phyloP scores from a whole-genome alignment of 2,113 vertebrate genomes.

The Sciurus niger region DNA sequence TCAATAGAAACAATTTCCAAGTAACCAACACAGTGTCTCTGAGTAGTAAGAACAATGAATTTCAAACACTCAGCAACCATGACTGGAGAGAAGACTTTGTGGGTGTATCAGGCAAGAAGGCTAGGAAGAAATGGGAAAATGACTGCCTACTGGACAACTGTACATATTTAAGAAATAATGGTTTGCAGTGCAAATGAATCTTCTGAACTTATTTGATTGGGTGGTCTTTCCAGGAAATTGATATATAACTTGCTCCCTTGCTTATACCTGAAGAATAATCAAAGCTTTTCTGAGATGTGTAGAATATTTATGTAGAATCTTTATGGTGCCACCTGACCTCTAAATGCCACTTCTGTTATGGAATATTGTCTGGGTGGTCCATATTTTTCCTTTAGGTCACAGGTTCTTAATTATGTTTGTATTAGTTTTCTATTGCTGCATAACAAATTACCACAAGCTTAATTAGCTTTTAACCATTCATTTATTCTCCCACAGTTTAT shows the following conservation, averaged over 20 bases:
- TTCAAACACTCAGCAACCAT: constrained; percentile 13
- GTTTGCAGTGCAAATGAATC: constrained; percentile 2
- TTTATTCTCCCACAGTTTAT: constrained; percentile 29
- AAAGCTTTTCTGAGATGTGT: constrained; percentile 45
- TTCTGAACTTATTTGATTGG: constrained; percentile 22
- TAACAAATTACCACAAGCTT: not conserved
- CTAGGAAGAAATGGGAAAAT: not conserved
- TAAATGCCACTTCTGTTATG: constrained; percentile 34
- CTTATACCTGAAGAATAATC: constrained; percentile 27
- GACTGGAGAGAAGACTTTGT: not conserved
- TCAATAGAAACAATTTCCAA: constrained; percentile 7
- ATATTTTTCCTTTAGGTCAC: not conserved
- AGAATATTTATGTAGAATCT: not conserved
- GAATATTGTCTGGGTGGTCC: constrained; percentile 5
- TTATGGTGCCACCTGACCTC: not conserved
- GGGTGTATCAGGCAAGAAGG: not conserved
- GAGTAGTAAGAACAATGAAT: constrained; percentile 1
- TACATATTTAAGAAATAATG: constrained; percentile 37
- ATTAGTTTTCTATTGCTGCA: constrained; percentile 31
- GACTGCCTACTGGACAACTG: not conserved
- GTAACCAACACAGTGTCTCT: constrained; percentile 7
- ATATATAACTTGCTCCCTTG: not conserved
- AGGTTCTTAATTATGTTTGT: constrained; percentile 46
- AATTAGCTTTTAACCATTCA: not conserved
- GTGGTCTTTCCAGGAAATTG: not conserved